A percentile compares a stretch with the other conserved stretches of the same genome.
Evolutionary conservation across 2,113 vertebrate genomes (phyloP).

Genomic region (Campylomormyrus tamandua): DNA sequence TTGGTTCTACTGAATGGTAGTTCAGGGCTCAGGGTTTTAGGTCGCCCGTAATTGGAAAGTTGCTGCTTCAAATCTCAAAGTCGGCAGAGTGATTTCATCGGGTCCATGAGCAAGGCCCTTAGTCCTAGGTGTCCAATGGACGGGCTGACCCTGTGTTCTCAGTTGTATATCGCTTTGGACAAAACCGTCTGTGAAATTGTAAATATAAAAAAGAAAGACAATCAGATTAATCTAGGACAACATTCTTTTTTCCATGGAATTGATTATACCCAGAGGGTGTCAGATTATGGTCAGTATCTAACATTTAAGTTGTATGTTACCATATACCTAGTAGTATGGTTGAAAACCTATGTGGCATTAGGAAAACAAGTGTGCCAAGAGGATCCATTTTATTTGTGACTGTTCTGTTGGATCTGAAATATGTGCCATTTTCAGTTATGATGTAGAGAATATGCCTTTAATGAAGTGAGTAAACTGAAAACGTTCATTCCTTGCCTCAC

Average conservation of each 20-base stretch:
- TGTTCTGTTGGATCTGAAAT: neutral
- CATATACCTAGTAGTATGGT: neutral
- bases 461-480: neutral
- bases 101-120: neutral
- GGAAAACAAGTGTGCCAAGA: neutral
- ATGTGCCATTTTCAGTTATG: neutral
- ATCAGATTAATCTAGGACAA: neutral
- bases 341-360: neutral
- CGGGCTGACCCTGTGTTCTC: neutral
- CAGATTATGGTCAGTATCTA: neutral
- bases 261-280: neutral
- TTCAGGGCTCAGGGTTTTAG: neutral
- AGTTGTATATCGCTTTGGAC: neutral
- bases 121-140: too few relatives aligned
- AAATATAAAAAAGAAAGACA: neutral
- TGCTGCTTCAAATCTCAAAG: neutral
- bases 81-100: neutral
- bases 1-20: neutral
- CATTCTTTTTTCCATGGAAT: neutral
- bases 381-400: neutral
- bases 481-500: neutral
- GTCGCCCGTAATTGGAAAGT: neutral
- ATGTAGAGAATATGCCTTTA: neutral
- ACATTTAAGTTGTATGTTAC: neutral
- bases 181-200: neutral